These are phyloP conservation scores for Trichacis sp. DNA, from an alignment of 2,888 invertebrate species.

Conservation along the genomic window DNA sequence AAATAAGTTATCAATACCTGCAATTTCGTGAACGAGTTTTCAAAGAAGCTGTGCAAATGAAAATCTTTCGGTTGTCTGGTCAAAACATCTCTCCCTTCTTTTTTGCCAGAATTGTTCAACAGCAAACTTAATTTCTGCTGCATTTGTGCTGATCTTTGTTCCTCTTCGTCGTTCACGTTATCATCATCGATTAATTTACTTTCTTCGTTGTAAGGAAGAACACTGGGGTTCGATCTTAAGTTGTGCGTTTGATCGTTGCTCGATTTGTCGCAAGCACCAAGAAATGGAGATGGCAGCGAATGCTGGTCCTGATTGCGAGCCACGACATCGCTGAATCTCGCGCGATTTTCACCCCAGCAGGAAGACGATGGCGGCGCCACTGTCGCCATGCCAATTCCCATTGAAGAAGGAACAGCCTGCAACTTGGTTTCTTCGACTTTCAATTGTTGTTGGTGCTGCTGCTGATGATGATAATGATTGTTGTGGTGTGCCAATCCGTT, in stretches of 20 bases:
- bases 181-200: slow-evolving; percentile 33
- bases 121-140: slow-evolving; percentile 32
- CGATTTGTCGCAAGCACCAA: slow-evolving; percentile 44
- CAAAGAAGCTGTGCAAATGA: slow-evolving; percentile 60
- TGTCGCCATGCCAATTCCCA: slow-evolving; percentile 11
- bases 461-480: neutral
- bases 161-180: slow-evolving; percentile 21
- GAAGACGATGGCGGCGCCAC: slow-evolving; percentile 63
- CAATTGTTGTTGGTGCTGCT: neutral
- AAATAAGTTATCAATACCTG: too few species aligned
- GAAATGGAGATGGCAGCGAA: slow-evolving; percentile 49
- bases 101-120: slow-evolving; percentile 27
- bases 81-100: slow-evolving; percentile 44
- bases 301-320: slow-evolving; percentile 70
- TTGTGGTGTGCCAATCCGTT: neutral
- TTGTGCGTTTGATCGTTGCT: slow-evolving; percentile 42
- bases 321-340: slow-evolving; percentile 74
- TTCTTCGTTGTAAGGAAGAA: slow-evolving; percentile 19
- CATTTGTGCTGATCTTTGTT: slow-evolving; percentile 29
- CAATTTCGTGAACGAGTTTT: slow-evolving; percentile 58
- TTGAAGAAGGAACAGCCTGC: slow-evolving; percentile 44
- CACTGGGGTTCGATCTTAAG: slow-evolving; percentile 7
- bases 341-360: slow-evolving; percentile 72
- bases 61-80: slow-evolving; percentile 45
- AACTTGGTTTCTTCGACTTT: neutral